These are phyloP conservation scores for Listrodromus nycthemerus DNA, from an alignment of 2,888 invertebrate species.

Conservation along the genomic window DNA sequence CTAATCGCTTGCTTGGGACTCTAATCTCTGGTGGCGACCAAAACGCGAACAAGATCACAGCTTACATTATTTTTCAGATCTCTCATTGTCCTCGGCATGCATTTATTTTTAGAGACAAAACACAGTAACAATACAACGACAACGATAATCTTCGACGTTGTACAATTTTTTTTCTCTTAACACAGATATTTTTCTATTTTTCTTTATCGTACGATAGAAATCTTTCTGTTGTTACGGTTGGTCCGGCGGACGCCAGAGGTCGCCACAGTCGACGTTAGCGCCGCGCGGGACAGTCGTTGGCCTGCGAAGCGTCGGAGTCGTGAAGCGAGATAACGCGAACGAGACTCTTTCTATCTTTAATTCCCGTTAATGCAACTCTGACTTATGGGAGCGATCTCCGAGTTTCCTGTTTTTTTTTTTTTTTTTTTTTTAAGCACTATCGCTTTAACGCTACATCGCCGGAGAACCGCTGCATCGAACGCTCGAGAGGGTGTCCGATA, in stretches of 20 bases:
- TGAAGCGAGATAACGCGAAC: not conserved
- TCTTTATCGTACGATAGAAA: not conserved
- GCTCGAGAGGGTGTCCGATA: conserved; percentile 31
- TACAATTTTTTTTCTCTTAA: not conserved
- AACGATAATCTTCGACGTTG: not conserved
- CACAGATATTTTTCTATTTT: not conserved
- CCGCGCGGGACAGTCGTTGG: not conserved
- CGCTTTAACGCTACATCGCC: conserved; percentile 5
- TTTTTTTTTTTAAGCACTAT: not conserved
- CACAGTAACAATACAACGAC: not conserved
- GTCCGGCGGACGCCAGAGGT: not conserved
- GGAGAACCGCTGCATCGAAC: conserved; percentile 12
- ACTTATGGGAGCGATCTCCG: not conserved
- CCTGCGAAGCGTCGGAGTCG: not conserved
- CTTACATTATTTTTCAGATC: too few relatives aligned
- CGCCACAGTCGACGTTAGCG: not conserved
- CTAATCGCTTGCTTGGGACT: not conserved
- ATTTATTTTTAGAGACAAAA: not conserved
- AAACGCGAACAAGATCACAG: not conserved
- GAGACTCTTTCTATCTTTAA: not conserved
- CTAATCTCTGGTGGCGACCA: not conserved
- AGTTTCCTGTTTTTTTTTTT: not conserved
- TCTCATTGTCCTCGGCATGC: not conserved
- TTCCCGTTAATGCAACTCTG: not conserved
- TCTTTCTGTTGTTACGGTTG: not conserved